phyloP scores from a whole-genome alignment of 2,113 vertebrate species.

The Petrocephalus zakoni region DNA sequence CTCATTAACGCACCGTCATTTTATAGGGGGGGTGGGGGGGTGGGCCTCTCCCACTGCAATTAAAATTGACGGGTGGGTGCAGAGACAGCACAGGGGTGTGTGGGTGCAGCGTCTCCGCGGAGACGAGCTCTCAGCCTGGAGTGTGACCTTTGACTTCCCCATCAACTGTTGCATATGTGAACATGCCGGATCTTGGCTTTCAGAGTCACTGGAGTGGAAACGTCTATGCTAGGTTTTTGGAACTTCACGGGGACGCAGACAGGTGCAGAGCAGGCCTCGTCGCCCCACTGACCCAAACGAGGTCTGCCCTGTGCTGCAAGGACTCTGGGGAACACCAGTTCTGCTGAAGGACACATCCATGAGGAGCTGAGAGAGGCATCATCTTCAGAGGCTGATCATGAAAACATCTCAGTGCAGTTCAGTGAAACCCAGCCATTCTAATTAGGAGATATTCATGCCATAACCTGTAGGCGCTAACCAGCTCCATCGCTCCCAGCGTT shows the following conservation, averaged over 20 bases:
- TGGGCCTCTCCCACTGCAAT: constrained; percentile 60
- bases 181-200: neutral
- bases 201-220: neutral
- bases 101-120: neutral
- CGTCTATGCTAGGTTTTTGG: neutral
- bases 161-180: neutral
- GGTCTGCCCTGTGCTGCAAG: neutral
- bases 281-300: neutral
- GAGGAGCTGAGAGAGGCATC: neutral
- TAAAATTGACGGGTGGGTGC: constrained; percentile 54
- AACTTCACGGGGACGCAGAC: neutral
- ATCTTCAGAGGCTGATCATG: too few species aligned
- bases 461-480: neutral
- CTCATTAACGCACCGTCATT: constrained; percentile 71
- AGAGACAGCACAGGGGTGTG: neutral
- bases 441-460: neutral
- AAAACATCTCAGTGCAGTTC: neutral
- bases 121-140: neutral
- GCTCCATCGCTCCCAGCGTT: constrained; percentile 40
- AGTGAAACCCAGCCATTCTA: neutral
- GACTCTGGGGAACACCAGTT: neutral
- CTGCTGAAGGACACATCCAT: neutral
- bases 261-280: neutral
- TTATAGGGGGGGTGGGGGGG: constrained; percentile 43
- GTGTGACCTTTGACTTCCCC: neutral